Percentiles rank a stretch among this genome's conserved stretches.
Evolutionary conservation across 2,888 invertebrate species (phyloP).

Genomic region (Ferdinandea cuprea): DNA sequence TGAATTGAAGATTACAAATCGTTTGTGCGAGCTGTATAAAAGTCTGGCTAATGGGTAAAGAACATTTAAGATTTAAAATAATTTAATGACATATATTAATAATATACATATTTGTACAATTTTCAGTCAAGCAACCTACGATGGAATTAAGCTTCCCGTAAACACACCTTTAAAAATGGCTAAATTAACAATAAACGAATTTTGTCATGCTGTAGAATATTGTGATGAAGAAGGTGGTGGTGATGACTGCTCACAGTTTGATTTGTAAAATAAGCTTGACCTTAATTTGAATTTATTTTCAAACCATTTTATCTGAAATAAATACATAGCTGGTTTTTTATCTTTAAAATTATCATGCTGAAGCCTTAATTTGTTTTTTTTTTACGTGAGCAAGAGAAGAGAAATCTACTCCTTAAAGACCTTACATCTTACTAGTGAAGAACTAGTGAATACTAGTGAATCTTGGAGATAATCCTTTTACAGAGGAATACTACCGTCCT

Average conservation of each 20-base stretch:
- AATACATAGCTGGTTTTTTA: too few relatives aligned
- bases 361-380: too few relatives aligned
- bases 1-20: neutral
- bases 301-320: too few relatives aligned
- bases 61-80: neutral
- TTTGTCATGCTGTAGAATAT: neutral
- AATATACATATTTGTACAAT: neutral
- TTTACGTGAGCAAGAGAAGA: too few relatives aligned
- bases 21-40: neutral
- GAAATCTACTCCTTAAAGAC: too few relatives aligned
- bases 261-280: neutral
- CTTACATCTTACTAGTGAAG: too few relatives aligned
- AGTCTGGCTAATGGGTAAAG: slow-evolving; percentile 8
- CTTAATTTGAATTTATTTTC: too few relatives aligned
- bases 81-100: neutral
- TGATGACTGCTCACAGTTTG: neutral
- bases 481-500: slow-evolving; percentile 80
- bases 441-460: too few relatives aligned
- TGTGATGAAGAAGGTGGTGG: neutral
- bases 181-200: slow-evolving; percentile 3
- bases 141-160: neutral
- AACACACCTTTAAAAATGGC: neutral
- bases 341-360: too few relatives aligned
- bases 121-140: neutral
- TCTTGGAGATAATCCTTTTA: slow-evolving; percentile 21